phyloP scores from a whole-genome alignment of 2,113 vertebrate genomes.

The Planiliza haematocheilus region DNA sequence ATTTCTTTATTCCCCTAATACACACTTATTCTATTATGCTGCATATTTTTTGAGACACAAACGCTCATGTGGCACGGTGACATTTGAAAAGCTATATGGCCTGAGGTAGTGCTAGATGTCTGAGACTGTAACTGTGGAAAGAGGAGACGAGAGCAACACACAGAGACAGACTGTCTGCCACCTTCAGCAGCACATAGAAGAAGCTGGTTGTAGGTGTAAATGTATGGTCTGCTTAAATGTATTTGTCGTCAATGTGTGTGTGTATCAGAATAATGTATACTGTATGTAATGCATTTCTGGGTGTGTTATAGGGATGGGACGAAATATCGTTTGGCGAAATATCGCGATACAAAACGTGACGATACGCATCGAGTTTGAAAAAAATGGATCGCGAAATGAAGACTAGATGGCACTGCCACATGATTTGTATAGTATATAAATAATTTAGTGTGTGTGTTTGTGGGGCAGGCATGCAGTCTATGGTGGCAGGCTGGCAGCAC shows the following conservation, averaged over 20 bases:
- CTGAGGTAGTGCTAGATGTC: conserved; percentile 55
- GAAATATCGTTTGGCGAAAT: too few species aligned
- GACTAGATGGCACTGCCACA: too few species aligned
- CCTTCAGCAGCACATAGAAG: conserved; percentile 30
- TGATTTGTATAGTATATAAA: too few species aligned
- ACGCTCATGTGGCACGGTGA: conserved; percentile 56
- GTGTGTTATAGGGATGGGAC: too few species aligned
- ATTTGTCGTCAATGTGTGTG: too few species aligned
- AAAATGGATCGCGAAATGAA: too few species aligned
- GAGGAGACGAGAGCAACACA: conserved; percentile 44
- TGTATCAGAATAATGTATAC: conserved; percentile 23
- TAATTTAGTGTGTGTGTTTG: too few species aligned
- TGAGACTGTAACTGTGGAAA: conserved; percentile 42
- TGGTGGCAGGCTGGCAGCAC: too few species aligned
- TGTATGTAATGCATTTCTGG: background rate
- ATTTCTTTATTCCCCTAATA: background rate
- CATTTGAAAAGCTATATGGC: conserved; percentile 71
- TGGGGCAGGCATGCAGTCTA: too few species aligned
- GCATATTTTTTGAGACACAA: conserved; percentile 41
- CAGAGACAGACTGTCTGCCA: conserved; percentile 53
- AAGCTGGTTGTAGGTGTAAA: conserved; percentile 1
- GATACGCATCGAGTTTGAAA: too few species aligned
- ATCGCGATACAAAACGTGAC: too few species aligned
- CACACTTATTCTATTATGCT: conserved; percentile 17
- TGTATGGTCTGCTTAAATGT: too few species aligned